phyloP scores from a whole-genome alignment of 2,888 invertebrate genomes.

The Caenorhabditis sulstoni region DNA sequence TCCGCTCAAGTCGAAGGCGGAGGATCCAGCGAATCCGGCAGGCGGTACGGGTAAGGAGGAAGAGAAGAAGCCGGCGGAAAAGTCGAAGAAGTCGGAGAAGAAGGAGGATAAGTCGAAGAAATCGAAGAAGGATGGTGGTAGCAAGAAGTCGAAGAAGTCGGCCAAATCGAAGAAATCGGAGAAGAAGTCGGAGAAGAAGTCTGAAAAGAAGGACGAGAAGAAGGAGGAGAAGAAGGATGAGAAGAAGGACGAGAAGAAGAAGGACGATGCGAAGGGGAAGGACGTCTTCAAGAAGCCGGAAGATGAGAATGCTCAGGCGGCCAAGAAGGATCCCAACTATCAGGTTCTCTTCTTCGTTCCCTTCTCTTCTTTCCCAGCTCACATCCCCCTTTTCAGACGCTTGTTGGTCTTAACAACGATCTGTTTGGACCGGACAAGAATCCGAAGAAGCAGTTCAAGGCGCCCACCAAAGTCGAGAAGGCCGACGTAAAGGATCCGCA shows the following conservation, averaged over 20 bases:
- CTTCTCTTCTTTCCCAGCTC: no score
- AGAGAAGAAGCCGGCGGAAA: neutral
- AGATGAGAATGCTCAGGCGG: conserved; percentile 48
- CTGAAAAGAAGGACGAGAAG: conserved; percentile 13
- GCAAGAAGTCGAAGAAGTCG: conserved; percentile 21
- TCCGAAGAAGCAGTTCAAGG: conserved; percentile 64
- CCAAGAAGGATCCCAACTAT: conserved; percentile 64
- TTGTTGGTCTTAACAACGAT: conserved; percentile 41
- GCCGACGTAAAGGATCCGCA: conserved; percentile 66
- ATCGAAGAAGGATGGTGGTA: neutral
- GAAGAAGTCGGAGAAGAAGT: conserved; percentile 12
- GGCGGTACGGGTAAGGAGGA: conserved; percentile 6
- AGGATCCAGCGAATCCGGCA: no score
- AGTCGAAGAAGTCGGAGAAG: neutral
- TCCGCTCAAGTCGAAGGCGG: no score
- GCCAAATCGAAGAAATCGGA: conserved; percentile 27
- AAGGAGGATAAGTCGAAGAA: neutral
- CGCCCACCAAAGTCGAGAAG: conserved; percentile 58
- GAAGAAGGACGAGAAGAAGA: conserved; percentile 46
- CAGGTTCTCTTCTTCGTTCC: no score
- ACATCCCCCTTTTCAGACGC: conserved; percentile 22
- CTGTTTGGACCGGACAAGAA: conserved; percentile 61
- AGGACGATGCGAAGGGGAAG: conserved; percentile 35
- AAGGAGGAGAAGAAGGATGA: neutral
- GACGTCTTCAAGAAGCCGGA: conserved; percentile 58